Evolutionary conservation across 2,888 invertebrate species (phyloP).

Genomic region (Rambutsinella grinnellia): DNA sequence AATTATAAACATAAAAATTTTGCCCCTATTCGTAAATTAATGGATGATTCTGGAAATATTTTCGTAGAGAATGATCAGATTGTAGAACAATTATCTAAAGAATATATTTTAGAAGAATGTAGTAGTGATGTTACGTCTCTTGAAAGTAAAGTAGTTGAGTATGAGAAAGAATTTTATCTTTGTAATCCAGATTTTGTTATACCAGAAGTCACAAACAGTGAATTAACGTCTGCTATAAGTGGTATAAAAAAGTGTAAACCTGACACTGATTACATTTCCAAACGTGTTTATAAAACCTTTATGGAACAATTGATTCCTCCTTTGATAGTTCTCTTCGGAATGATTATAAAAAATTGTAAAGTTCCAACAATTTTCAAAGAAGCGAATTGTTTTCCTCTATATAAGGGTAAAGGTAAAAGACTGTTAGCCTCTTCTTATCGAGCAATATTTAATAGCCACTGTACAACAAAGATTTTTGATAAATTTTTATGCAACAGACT

Average conservation of each 20-base stretch:
- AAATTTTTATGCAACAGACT: slow-evolving; percentile 6
- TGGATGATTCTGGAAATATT: not conserved
- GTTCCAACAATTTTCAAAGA: slow-evolving; percentile 5
- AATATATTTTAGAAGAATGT: slow-evolving; percentile 8
- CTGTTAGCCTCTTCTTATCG: not conserved
- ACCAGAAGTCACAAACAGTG: not conserved
- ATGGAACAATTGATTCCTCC: not conserved
- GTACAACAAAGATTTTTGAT: slow-evolving; percentile 23
- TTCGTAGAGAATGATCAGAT: not conserved
- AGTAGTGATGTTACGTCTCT: not conserved
- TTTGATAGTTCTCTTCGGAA: not conserved
- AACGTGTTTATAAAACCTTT: slow-evolving; percentile 9
- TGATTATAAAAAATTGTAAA: not conserved
- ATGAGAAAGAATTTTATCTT: not conserved
- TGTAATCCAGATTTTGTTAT: not conserved
- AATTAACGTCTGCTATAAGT: not conserved
- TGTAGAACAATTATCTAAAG: slow-evolving; percentile 1
- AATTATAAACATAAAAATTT: not conserved
- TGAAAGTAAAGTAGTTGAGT: not conserved
- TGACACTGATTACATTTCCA: not conserved
- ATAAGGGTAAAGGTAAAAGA: slow-evolving; percentile 18
- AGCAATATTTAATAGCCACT: slow-evolving; percentile 11
- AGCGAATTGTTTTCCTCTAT: slow-evolving; percentile 22
- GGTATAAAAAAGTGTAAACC: slow-evolving; percentile 19
- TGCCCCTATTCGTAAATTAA: not conserved